Evolutionary conservation across 2,797 vertebrate species (phyloP).

Genomic region (Gobio occitaniae): DNA sequence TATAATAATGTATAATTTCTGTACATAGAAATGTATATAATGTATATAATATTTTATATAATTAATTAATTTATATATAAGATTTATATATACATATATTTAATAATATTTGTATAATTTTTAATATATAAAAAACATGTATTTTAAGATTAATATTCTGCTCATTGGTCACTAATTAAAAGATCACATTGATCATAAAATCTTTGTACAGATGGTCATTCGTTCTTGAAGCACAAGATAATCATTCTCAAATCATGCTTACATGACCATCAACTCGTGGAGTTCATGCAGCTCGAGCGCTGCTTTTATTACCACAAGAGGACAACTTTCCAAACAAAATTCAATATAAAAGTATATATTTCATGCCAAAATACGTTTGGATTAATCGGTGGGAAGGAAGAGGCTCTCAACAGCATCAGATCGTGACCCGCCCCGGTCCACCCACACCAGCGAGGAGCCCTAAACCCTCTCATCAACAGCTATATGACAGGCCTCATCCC

Average conservation of each 20-base stretch:
- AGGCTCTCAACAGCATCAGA: conserved; percentile 67
- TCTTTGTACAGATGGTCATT: neutral
- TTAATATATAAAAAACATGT: too few species aligned
- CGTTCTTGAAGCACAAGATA: neutral
- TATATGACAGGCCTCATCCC: conserved; percentile 74
- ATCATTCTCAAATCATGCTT: neutral
- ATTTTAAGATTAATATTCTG: neutral
- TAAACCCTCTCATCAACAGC: conserved; percentile 54
- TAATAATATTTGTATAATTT: neutral
- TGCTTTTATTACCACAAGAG: neutral
- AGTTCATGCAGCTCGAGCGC: neutral
- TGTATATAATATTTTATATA: too few species aligned
- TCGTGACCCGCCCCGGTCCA: conserved; percentile 65
- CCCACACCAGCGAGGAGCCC: conserved; percentile 13
- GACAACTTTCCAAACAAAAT: neutral
- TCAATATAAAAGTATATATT: neutral
- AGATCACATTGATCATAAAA: neutral
- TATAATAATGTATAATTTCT: too few species aligned
- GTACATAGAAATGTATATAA: too few species aligned
- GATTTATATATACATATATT: neutral
- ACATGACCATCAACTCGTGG: neutral
- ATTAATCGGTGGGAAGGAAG: conserved; percentile 55
- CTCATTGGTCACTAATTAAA: neutral
- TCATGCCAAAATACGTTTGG: neutral
- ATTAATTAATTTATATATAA: neutral